Conservation (phyloP, 2,797 vertebrate genomes). For the Erethizon dorsatum region DNA sequence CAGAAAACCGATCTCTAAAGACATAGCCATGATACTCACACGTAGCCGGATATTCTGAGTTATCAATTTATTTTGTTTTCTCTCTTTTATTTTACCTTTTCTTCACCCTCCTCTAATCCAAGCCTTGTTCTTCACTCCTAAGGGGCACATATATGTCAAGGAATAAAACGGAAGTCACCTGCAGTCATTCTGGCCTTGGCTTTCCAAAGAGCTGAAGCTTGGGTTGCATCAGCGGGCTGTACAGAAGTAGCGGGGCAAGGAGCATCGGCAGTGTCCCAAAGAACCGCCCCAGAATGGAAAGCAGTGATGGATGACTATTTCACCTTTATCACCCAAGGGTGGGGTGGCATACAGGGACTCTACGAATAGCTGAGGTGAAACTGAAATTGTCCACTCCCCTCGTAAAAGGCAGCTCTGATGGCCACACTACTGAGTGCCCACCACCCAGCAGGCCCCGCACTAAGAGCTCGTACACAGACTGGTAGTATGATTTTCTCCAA, state of each 20-base stretch:
- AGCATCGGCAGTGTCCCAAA: neutral
- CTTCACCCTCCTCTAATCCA: neutral
- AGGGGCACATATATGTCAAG: neutral
- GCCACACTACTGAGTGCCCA: neutral
- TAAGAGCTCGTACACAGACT: neutral
- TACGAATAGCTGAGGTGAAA: neutral
- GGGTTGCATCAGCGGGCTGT: neutral
- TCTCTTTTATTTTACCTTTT: neutral
- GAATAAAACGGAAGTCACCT: neutral
- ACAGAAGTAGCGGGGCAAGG: neutral
- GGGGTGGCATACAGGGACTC: neutral
- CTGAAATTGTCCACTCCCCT: neutral
- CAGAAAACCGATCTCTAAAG: neutral
- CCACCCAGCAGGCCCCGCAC: neutral
- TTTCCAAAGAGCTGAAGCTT: slow-evolving; percentile 21
- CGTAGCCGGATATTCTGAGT: neutral
- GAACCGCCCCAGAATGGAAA: neutral
- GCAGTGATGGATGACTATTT: neutral
- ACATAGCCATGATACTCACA: neutral
- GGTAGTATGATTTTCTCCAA: neutral
- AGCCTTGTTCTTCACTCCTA: slow-evolving; percentile 31
- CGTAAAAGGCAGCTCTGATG: neutral
- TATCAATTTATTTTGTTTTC: neutral
- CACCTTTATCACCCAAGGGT: neutral
- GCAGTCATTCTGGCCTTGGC: neutral